Conservation (phyloP, 1,140 invertebrate genomes). For the Dreissena rostriformis region DNA sequence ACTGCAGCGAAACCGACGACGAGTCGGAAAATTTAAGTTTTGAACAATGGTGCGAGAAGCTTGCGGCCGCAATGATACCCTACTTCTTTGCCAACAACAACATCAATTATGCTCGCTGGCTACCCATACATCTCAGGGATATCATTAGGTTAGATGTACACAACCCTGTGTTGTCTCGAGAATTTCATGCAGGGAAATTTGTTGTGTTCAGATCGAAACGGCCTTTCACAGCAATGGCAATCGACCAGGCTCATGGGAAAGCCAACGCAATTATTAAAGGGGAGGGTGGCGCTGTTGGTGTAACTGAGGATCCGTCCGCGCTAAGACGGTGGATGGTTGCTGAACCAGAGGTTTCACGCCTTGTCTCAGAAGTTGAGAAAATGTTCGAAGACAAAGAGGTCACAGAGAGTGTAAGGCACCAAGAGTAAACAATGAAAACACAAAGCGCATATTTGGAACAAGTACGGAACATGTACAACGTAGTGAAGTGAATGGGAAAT, state of each 20-base stretch:
- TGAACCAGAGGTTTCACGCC: conserved; percentile 57
- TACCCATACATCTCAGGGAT: conserved; percentile 55
- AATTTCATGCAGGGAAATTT: not conserved
- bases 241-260: conserved; percentile 71
- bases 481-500: conserved; percentile 48
- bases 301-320: conserved; percentile 60
- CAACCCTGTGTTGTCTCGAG: not conserved
- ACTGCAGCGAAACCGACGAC: not conserved
- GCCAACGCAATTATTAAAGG: conserved; percentile 62
- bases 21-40: not conserved
- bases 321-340: conserved; percentile 60
- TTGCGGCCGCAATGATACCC: not conserved
- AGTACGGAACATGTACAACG: conserved; percentile 25
- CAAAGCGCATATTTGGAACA: conserved; percentile 57
- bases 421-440: conserved; percentile 25
- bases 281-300: conserved; percentile 63
- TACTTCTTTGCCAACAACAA: conserved; percentile 48
- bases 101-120: conserved; percentile 45
- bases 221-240: conserved; percentile 53
- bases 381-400: not conserved
- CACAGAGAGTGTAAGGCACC: conserved; percentile 5
- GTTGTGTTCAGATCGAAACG: conserved; percentile 9
- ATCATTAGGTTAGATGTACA: not conserved
- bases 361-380: conserved; percentile 62
- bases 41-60: not conserved